These are phyloP conservation scores for Dendrophyllia cribrosa DNA, from an alignment of 64 coral and sea anemone genomes.

Conservation along the genomic window DNA sequence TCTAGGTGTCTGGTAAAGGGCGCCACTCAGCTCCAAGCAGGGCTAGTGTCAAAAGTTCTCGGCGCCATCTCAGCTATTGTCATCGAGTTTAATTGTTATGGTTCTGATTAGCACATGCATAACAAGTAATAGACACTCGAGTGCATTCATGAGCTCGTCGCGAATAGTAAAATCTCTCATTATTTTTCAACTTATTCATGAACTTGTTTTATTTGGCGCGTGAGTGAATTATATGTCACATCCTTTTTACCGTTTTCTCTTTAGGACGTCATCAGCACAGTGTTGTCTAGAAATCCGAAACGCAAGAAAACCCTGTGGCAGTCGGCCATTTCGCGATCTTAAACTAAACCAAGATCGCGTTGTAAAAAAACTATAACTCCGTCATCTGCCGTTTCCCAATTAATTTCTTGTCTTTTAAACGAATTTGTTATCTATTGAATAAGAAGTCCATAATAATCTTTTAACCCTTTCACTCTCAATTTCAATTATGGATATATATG, in stretches of 20 bases:
- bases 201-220: background rate
- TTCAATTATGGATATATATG: no score
- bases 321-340: no score
- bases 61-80: constrained; percentile 21
- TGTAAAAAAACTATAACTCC: no score
- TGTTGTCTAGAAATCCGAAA: no score
- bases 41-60: constrained; percentile 5
- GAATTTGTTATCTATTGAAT: no score
- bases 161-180: background rate
- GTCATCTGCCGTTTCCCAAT: no score
- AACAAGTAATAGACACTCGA: constrained; percentile 1
- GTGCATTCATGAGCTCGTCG: background rate
- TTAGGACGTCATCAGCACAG: no score
- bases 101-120: constrained; percentile 20
- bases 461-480: no score
- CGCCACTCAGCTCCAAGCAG: constrained; percentile 10
- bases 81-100: constrained; percentile 1
- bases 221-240: background rate
- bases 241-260: background rate
- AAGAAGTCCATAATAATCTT: no score
- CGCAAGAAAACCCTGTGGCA: no score
- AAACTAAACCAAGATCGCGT: no score
- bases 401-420: no score
- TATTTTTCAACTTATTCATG: background rate
- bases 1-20: background rate